Conservation (phyloP, 1,140 invertebrate species). For the Lordiphosa mommai region DNA sequence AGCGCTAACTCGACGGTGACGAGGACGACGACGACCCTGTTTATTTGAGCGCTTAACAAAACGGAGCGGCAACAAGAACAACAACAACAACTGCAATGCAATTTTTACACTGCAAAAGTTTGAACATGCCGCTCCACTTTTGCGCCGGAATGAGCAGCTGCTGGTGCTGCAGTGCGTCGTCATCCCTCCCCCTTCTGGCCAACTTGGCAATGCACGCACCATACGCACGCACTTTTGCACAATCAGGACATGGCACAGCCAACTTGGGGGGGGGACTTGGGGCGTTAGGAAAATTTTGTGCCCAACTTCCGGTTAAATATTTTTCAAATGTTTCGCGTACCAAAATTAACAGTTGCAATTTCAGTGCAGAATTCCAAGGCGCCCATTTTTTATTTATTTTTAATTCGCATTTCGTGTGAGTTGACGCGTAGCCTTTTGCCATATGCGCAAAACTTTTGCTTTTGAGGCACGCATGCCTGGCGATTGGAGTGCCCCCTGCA, state of each 20-base stretch:
- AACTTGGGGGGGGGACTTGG: slow-evolving; percentile 13
- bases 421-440: slow-evolving; percentile 72
- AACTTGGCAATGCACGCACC: slow-evolving; percentile 38
- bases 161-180: slow-evolving; percentile 13
- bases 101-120: slow-evolving; percentile 73
- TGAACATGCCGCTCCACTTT: slow-evolving; percentile 72
- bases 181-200: slow-evolving; percentile 33
- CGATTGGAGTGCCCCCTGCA: slow-evolving; percentile 50
- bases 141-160: slow-evolving; percentile 59
- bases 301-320: slow-evolving; percentile 51
- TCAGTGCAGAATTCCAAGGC: slow-evolving; percentile 4
- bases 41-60: slow-evolving; percentile 73
- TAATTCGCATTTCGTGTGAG: slow-evolving; percentile 77
- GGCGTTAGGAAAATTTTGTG: slow-evolving; percentile 23
- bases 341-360: slow-evolving; percentile 3
- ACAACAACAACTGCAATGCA: slow-evolving; percentile 52
- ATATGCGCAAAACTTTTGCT: slow-evolving; percentile 65
- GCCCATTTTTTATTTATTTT: slow-evolving; percentile 18
- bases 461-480: slow-evolving; percentile 62
- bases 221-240: slow-evolving; percentile 68
- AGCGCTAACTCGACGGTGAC: not conserved
- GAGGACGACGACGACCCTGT: slow-evolving; percentile 50
- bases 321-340: not conserved
- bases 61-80: slow-evolving; percentile 30
- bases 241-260: slow-evolving; percentile 47